phyloP scores from a whole-genome alignment of 2,797 vertebrate genomes.

The Anas acuta region DNA sequence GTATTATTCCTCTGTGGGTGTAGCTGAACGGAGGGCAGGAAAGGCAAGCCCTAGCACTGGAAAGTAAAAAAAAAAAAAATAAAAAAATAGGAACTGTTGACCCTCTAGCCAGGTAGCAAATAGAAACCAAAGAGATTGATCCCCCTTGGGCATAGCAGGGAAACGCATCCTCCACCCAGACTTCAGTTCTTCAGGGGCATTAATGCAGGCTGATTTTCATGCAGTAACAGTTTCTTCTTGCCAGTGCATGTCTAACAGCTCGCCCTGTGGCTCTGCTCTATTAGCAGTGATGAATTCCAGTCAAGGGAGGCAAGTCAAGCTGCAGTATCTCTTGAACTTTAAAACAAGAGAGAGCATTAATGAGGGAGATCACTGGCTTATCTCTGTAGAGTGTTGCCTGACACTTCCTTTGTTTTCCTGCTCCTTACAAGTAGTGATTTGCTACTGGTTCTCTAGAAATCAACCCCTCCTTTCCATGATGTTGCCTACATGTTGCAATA shows the following conservation, averaged over 20 bases:
- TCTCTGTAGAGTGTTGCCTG: neutral
- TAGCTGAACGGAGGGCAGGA: neutral
- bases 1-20: neutral
- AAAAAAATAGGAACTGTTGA: neutral
- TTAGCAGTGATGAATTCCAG: slow-evolving; percentile 44
- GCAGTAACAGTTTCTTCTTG: slow-evolving; percentile 36
- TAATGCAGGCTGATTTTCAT: slow-evolving; percentile 36
- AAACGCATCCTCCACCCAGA: neutral
- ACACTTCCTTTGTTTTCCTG: neutral
- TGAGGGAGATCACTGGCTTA: neutral
- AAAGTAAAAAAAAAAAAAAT: slow-evolving; percentile 9
- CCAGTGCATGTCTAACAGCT: slow-evolving; percentile 41
- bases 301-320: slow-evolving; percentile 32
- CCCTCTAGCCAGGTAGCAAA: neutral
- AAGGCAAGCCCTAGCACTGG: neutral
- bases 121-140: neutral
- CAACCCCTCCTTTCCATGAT: neutral
- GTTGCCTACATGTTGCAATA: neutral
- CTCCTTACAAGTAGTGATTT: neutral
- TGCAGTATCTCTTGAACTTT: slow-evolving; percentile 38
- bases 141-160: neutral
- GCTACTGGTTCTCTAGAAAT: neutral
- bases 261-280: slow-evolving; percentile 37
- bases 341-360: slow-evolving; percentile 29
- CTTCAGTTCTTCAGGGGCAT: slow-evolving; percentile 30